Conservation (phyloP, 2,888 invertebrate species). For the Schizotus pectinicornis region DNA sequence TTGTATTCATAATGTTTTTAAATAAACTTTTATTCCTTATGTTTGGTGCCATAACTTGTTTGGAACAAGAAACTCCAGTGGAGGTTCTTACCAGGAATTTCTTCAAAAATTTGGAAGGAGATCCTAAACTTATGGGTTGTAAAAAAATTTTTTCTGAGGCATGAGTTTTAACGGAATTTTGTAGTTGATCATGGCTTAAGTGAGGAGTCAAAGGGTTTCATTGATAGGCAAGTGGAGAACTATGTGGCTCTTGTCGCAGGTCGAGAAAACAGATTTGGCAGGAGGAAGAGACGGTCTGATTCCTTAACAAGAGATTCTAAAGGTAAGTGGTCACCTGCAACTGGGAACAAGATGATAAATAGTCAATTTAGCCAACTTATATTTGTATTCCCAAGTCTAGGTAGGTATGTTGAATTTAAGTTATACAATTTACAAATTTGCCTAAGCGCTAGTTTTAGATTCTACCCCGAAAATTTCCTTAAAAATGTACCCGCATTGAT, state of each 20-base stretch:
- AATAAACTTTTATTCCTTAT: too few relatives aligned
- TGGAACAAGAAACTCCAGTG: background rate
- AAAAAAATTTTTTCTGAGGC: constrained; percentile 16
- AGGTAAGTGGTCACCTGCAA: constrained; percentile 29
- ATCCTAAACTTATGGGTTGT: constrained; percentile 39
- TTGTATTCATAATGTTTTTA: too few relatives aligned
- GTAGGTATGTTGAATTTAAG: too few relatives aligned
- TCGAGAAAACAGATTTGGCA: constrained; percentile 34
- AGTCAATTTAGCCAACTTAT: too few relatives aligned
- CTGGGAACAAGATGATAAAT: background rate
- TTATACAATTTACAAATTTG: too few relatives aligned
- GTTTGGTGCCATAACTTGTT: too few relatives aligned
- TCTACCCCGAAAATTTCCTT: constrained; percentile 78
- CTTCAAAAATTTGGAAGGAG: constrained; percentile 41
- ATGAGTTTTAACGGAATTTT: too few relatives aligned
- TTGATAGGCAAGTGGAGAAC: constrained; percentile 48
- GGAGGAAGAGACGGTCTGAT: constrained; percentile 41
- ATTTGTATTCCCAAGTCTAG: too few relatives aligned
- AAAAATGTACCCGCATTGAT: constrained; percentile 74
- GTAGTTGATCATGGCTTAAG: constrained; percentile 37
- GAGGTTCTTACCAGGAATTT: constrained; percentile 39
- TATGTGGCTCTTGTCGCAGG: constrained; percentile 43
- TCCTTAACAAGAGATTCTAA: constrained; percentile 31
- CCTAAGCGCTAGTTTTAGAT: constrained; percentile 35
- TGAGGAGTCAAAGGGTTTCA: constrained; percentile 44